Evolutionary conservation across 2,113 vertebrate species (phyloP), one percentile per base, ranked within the genome.

Genomic region (Donacobius atricapilla): DNA sequence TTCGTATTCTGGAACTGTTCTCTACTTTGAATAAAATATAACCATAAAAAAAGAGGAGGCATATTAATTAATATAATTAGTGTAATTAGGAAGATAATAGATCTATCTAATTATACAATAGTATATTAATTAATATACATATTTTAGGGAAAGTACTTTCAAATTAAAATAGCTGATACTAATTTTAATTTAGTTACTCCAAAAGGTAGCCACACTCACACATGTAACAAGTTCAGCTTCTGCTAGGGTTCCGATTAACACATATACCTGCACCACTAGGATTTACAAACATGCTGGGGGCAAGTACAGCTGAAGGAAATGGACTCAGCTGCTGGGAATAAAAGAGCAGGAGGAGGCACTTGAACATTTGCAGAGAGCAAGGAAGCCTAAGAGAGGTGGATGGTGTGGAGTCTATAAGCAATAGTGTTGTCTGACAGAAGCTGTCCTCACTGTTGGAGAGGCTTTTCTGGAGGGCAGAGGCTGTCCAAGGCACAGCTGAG

Each of bases 341-440:
- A 77, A 65, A 61, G 50, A 72, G 28, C 22, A 70, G 50, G 15
- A 73, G 40, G 39, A 37, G 22, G 10, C 11, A 45, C 11, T 4
- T 45, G 3, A n/a, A 31, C n/a, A n/a, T 61, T 61, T 63, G 6
- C 6, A 57, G 58, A 63, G 33, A 18, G 27, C 2, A 7, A 35
- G 42, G 16, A n/a, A 45, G 20, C 7, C 4, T 65, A 5, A 9
- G 58, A 37, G 21, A 10, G 10, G 18, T 3, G 16, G 8, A 50
- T 10, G 15, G 11, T 30, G 2, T 33, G 33, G 79, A 5, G 56
- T 56, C 21, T 6, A 3, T 13, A 13, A 65, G 23, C 13, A 25
- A 1, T 0, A 17, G 13, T 4, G 9, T 0, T n/a, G 4, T 25
- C 40, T 31, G 6, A n/a, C 4, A 25, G 39, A 45, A 21, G 51